These are phyloP conservation scores for Fringilla coelebs DNA, from an alignment of 2,797 vertebrate genomes.

Conservation along the genomic window DNA sequence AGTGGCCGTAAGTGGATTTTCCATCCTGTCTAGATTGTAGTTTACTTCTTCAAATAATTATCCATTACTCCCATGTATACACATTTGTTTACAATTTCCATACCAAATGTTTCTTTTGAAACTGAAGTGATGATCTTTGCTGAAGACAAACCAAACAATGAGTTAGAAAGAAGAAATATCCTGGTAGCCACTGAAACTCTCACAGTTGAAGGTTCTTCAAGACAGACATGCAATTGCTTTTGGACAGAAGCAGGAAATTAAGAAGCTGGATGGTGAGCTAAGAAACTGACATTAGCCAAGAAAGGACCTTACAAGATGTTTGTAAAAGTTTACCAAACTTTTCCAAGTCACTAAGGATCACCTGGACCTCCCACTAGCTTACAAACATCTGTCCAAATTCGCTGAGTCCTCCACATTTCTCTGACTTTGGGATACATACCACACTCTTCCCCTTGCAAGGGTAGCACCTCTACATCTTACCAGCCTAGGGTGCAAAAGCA, in stretches of 20 bases:
- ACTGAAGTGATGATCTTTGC: background rate
- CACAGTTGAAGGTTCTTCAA: background rate
- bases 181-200: background rate
- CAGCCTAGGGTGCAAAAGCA: background rate
- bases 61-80: background rate
- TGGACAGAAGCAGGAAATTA: background rate
- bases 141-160: conserved; percentile 22
- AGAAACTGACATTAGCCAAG: background rate
- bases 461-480: background rate
- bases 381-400: background rate
- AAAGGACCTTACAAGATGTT: background rate
- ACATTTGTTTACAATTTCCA: conserved; percentile 9
- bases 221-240: background rate
- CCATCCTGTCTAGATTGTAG: conserved; percentile 6
- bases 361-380: background rate
- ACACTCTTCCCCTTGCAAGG: background rate
- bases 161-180: background rate
- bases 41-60: conserved; percentile 39
- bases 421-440: background rate
- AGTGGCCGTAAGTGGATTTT: conserved; percentile 25
- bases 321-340: background rate
- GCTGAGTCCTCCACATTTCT: background rate
- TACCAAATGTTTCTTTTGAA: conserved; percentile 14
- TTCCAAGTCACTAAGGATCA: background rate
- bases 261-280: background rate